Percentiles rank a stretch among this genome's conserved stretches.
Evolutionary conservation across 2,113 vertebrate species (phyloP).

Genomic region (Miniopterus natalensis): DNA sequence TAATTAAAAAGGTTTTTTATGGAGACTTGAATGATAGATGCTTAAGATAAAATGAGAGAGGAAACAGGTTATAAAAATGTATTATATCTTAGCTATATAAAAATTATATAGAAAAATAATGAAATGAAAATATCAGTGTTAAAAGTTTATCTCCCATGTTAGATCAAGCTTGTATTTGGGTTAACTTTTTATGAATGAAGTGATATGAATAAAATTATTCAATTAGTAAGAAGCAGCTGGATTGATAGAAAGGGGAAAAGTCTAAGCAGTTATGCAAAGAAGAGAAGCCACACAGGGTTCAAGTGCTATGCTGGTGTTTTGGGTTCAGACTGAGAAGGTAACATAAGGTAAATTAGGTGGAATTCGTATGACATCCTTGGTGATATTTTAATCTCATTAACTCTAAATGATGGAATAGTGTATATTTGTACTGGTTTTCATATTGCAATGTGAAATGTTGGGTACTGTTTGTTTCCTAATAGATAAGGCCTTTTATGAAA

Average conservation of each 20-base stretch:
- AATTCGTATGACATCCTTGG: background rate
- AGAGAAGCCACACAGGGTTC: background rate
- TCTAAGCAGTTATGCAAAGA: background rate
- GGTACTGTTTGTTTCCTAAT: slow-evolving; percentile 68
- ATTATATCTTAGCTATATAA: background rate
- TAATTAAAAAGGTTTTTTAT: slow-evolving; percentile 16
- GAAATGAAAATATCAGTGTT: background rate
- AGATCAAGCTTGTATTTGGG: background rate
- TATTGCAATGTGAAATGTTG: background rate
- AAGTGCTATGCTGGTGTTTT: background rate
- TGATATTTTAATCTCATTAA: slow-evolving; percentile 10
- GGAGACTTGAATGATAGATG: slow-evolving; percentile 10
- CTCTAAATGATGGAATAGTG: background rate
- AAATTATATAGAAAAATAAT: slow-evolving; percentile 14
- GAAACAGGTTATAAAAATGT: background rate
- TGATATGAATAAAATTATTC: background rate
- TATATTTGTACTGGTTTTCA: slow-evolving; percentile 16
- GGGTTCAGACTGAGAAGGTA: background rate
- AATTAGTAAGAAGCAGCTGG: background rate
- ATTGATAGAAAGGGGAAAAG: background rate
- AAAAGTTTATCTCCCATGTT: background rate
- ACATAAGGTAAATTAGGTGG: background rate
- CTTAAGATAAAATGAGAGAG: slow-evolving; percentile 4
- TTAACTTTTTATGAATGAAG: slow-evolving; percentile 19
- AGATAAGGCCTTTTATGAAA: slow-evolving; percentile 99